Percentiles rank a stretch among this genome's conserved stretches.
Conservation (phyloP, 30 jellyfish, hydroid and myxozoan species). For the Clytia hemisphaerica region DNA sequence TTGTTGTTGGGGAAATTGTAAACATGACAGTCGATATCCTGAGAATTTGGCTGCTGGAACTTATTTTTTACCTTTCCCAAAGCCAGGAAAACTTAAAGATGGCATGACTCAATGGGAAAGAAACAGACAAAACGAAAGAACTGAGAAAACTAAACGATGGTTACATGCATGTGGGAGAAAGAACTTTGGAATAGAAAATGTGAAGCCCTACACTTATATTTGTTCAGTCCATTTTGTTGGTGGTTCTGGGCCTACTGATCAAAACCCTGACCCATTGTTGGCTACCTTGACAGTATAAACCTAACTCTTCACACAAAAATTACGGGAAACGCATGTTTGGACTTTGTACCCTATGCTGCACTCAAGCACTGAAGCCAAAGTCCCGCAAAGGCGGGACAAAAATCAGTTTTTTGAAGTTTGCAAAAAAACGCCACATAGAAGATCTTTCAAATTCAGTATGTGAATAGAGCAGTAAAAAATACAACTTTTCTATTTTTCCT, state of each 20-base stretch:
- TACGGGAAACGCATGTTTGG: too few species aligned
- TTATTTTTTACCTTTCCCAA: slow-evolving; percentile 32
- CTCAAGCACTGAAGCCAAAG: too few species aligned
- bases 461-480: too few species aligned
- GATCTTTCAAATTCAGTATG: too few species aligned
- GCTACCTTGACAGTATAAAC: too few species aligned
- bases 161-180: slow-evolving; percentile 50
- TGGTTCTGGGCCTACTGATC: slow-evolving; percentile 38
- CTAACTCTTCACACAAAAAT: too few species aligned
- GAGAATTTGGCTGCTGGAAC: slow-evolving; percentile 36
- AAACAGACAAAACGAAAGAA: slow-evolving; percentile 4
- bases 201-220: slow-evolving; percentile 28
- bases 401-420: too few species aligned
- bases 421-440: too few species aligned
- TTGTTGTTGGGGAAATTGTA: slow-evolving; percentile 41
- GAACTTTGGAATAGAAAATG: slow-evolving; percentile 30
- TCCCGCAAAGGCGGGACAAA: too few species aligned
- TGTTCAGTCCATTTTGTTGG: slow-evolving; percentile 30
- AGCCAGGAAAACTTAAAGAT: slow-evolving; percentile 37
- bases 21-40: slow-evolving; percentile 32
- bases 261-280: slow-evolving; percentile 39
- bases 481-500: too few species aligned
- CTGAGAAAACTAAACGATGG: slow-evolving; percentile 38
- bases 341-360: too few species aligned
- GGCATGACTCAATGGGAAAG: slow-evolving; percentile 30